Conservation (phyloP, 2,888 invertebrate species). For the Calliphora vomitoria region DNA sequence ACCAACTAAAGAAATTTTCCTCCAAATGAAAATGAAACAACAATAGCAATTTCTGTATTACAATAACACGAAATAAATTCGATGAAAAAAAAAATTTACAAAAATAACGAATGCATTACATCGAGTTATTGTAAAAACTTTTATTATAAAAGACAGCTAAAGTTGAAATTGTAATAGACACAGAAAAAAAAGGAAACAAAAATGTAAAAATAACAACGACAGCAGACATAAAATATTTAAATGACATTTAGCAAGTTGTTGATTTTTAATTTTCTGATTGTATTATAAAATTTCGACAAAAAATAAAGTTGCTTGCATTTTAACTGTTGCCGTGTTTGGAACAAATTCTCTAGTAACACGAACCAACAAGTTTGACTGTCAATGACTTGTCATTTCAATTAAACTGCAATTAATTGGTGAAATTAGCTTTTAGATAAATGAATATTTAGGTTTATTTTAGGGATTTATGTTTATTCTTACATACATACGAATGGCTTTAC, state of each 20-base stretch:
- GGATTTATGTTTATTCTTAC: too few relatives aligned
- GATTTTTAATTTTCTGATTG: conserved; percentile 40
- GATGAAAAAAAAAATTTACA: not conserved
- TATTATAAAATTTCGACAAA: conserved; percentile 10
- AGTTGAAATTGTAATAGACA: not conserved
- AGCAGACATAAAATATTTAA: conserved; percentile 28
- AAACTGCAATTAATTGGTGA: not conserved
- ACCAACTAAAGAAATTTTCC: not conserved
- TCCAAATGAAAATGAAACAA: too few relatives aligned
- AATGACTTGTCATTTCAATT: conserved; percentile 39
- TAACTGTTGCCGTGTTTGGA: conserved; percentile 14
- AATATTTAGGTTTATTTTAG: too few relatives aligned
- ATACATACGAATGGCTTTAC: too few relatives aligned
- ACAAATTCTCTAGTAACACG: not conserved
- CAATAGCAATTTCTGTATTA: not conserved
- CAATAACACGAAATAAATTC: not conserved
- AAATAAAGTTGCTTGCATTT: not conserved
- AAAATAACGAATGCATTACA: conserved; percentile 5
- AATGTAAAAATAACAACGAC: not conserved
- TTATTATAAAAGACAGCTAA: conserved; percentile 40
- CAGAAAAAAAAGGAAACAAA: not conserved
- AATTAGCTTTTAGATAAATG: too few relatives aligned
- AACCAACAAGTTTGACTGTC: conserved; percentile 1
- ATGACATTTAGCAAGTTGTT: conserved; percentile 36
- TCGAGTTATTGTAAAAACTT: conserved; percentile 25